Base-by-base conservation (phyloP, 2,113 vertebrate genomes). In the Nibea coibor region DNA sequence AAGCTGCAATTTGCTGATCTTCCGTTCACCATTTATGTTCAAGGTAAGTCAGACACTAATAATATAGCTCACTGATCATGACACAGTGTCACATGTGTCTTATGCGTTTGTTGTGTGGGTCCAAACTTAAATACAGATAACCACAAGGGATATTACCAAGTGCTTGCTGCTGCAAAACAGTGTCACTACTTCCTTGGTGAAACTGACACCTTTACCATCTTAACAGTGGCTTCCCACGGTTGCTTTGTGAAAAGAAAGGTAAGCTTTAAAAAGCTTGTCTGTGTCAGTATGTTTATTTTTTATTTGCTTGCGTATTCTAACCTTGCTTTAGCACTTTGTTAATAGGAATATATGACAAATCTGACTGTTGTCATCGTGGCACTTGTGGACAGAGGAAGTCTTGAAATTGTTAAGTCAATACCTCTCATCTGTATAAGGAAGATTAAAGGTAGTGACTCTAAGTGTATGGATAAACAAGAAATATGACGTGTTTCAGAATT, bases 191-290 rank as follows among this genome's bases (percentile, higher is more conserved):
- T 75, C 62, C 58, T 92, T 2, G 1, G 19, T 51, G 88, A 88
- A 79, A 84, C 57, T 3, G 71, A 83, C 8, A 71, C 11, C 50
- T 83, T 84, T 2, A 0, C 83, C 17, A 10, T 82, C 58, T 56
- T 91, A 2, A 78, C 75, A 11, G 87, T 84, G 22, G 24, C 81
- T 19, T 68, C 61, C 11, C 24, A 50, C n/a, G 79, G 87, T 10
- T 92, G 91, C 71, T 91, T 89, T 54, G 82, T 93, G 24, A 87
- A 53, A 72, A 86, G 43, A 84, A 64, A 63, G 47, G 92, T 92
- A 68, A 86, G 83, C 53, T 31, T 35, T 7, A 7, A 22, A 68
- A 17, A 3, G 15, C 58, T 4, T 22, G 3, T n/a, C 17, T 15
- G 7, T 50, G 17, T 69, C 9, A 70, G 1, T 17, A 1, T n/a